These are phyloP conservation scores for Cynopterus brachyotis DNA, from an alignment of 2,113 vertebrate genomes.

Conservation along the genomic window DNA sequence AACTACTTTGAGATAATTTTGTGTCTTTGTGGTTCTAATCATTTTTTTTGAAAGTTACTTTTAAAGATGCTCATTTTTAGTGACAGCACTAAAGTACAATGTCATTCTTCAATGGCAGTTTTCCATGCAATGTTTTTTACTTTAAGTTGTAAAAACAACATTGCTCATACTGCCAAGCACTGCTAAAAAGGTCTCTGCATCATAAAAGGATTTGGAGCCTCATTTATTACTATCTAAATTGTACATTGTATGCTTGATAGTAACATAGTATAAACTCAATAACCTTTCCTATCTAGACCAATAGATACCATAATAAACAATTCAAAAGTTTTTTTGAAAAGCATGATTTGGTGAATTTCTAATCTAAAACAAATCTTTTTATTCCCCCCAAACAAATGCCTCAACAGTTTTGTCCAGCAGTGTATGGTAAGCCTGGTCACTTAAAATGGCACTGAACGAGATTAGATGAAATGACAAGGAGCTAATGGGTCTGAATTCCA, in stretches of 20 bases:
- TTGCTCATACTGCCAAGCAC: conserved; percentile 21
- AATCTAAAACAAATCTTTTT: conserved; percentile 53
- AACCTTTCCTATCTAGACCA: neutral
- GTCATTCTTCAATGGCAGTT: conserved; percentile 29
- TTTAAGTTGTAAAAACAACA: conserved; percentile 53
- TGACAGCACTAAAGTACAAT: conserved; percentile 24
- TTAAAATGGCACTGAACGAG: neutral
- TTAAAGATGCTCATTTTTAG: conserved; percentile 40
- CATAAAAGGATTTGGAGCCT: conserved; percentile 40
- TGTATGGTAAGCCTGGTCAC: neutral
- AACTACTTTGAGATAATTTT: neutral
- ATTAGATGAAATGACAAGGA: neutral
- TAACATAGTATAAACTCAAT: conserved; percentile 16
- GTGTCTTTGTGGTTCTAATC: conserved; percentile 50
- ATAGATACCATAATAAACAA: conserved; percentile 35
- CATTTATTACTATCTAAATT: conserved; percentile 65
- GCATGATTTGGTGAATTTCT: neutral
- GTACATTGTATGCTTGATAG: neutral
- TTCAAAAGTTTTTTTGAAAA: conserved; percentile 7
- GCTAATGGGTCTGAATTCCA: neutral
- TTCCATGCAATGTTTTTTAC: conserved; percentile 57
- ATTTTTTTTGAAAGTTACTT: conserved; percentile 45
- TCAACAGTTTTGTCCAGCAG: neutral
- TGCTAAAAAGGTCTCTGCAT: conserved; percentile 34
- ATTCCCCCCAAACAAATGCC: neutral